phyloP scores from a whole-genome alignment of 2,888 invertebrate genomes.

The Chloroclystis v-ata region DNA sequence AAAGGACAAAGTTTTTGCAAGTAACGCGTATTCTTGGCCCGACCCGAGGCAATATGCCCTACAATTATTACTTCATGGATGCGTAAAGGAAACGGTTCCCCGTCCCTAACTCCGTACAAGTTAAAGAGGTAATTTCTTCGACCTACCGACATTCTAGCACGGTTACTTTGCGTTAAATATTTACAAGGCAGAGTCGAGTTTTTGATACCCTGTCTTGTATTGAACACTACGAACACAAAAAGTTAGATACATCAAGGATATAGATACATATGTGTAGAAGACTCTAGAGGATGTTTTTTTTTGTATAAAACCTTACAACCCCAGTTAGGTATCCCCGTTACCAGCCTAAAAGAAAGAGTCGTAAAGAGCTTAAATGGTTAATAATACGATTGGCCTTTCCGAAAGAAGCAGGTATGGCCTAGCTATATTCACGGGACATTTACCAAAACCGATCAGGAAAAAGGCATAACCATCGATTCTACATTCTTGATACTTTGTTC shows the following conservation, averaged over 20 bases:
- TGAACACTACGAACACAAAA: too few species aligned
- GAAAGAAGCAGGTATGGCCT: not conserved
- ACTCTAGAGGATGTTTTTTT: too few species aligned
- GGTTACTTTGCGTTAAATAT: conserved; percentile 29
- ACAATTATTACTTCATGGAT: too few species aligned
- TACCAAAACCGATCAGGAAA: not conserved
- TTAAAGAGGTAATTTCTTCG: conserved; percentile 19
- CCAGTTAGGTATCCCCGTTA: not conserved
- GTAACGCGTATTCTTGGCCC: too few species aligned
- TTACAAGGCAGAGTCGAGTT: conserved; percentile 18
- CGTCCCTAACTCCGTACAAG: conserved; percentile 4
- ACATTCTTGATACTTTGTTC: not conserved
- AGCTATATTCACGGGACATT: not conserved
- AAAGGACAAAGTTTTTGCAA: too few species aligned
- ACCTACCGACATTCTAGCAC: conserved; percentile 18
- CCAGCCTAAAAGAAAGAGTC: not conserved
- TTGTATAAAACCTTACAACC: too few species aligned
- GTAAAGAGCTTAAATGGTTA: not conserved
- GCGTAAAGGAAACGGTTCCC: too few species aligned
- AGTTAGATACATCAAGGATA: too few species aligned
- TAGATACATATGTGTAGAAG: too few species aligned
- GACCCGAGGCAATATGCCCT: too few species aligned
- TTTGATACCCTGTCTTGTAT: not conserved
- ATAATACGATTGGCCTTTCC: not conserved
- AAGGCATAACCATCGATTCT: not conserved